A percentile compares a stretch with the other conserved stretches of the same genome.
phyloP scores from a whole-genome alignment of 2,888 invertebrate genomes.

The Ligdia adustata region DNA sequence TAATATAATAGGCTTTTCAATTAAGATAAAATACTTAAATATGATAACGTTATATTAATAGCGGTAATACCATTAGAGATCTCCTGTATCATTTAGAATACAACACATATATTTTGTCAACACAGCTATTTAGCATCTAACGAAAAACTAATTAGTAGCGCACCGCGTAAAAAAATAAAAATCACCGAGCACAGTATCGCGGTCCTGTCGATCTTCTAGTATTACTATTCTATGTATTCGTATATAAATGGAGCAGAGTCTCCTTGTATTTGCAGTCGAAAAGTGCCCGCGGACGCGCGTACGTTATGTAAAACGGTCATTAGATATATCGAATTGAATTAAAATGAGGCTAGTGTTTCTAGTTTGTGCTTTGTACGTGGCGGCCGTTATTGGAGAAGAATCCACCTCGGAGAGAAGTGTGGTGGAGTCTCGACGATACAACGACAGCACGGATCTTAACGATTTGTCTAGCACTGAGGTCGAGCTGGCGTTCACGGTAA shows the following conservation, averaged over 20 bases:
- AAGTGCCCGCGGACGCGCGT: constrained; percentile 70
- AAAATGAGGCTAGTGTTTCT: constrained; percentile 52
- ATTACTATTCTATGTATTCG: constrained; percentile 64
- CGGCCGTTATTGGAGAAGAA: constrained; percentile 48
- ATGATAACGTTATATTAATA: neutral
- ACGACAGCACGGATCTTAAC: neutral
- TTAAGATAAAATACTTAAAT: neutral
- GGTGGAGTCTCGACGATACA: constrained; percentile 44
- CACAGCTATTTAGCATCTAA: neutral
- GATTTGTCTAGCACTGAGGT: constrained; percentile 58
- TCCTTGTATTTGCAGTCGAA: constrained; percentile 71
- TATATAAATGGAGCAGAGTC: constrained; percentile 76
- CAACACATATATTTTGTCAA: neutral
- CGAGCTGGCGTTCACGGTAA: constrained; percentile 68
- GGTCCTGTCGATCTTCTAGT: constrained; percentile 55
- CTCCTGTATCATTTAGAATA: neutral
- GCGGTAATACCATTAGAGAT: neutral
- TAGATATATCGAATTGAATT: constrained; percentile 43
- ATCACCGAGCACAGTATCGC: constrained; percentile 21
- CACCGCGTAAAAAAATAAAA: constrained; percentile 10
- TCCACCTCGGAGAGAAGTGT: constrained; percentile 29
- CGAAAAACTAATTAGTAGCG: constrained; percentile 3
- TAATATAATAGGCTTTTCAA: neutral
- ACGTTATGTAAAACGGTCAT: constrained; percentile 46
- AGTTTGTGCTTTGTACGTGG: constrained; percentile 44